phyloP scores from a whole-genome alignment of 2,113 vertebrate genomes.

The Poecile atricapillus region DNA sequence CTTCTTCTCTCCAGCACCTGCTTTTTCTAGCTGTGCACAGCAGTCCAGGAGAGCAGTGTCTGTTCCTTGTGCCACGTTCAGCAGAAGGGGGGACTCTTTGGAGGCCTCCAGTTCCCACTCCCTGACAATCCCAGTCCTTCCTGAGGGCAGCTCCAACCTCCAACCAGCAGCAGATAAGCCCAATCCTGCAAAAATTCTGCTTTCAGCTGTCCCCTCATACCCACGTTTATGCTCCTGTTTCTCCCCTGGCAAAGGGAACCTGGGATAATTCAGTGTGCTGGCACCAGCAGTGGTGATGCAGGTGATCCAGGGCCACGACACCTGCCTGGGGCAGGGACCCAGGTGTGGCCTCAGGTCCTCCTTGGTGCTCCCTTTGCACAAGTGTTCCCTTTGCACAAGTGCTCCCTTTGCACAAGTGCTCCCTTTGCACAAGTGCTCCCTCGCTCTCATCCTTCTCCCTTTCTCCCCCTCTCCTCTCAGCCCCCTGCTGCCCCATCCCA shows the following conservation, averaged over 20 bases:
- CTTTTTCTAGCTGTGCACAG: not conserved
- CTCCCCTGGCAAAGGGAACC: not conserved
- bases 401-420: not conserved
- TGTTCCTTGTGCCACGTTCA: rapidly evolving
- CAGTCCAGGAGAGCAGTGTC: rapidly evolving
- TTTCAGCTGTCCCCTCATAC: not conserved
- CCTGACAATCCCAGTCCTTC: not conserved
- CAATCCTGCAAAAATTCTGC: not conserved
- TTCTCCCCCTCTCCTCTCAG: not conserved
- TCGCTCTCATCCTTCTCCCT: not conserved
- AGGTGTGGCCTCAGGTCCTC: not conserved
- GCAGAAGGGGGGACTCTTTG: not conserved
- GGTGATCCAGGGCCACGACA: rapidly evolving
- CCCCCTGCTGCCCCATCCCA: not conserved
- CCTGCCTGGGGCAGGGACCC: not conserved
- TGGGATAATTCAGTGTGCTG: not conserved
- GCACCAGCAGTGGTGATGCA: not conserved
- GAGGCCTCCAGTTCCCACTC: rapidly evolving
- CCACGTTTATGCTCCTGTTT: rapidly evolving
- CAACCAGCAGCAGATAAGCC: not conserved
- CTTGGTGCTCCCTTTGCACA: rapidly evolving
- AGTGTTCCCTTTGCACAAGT: not conserved
- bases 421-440: not conserved
- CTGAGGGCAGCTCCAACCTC: not conserved
- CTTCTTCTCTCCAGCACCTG: not conserved